Base-by-base conservation (phyloP, 2,113 vertebrate genomes). In the Alouatta palliata region DNA sequence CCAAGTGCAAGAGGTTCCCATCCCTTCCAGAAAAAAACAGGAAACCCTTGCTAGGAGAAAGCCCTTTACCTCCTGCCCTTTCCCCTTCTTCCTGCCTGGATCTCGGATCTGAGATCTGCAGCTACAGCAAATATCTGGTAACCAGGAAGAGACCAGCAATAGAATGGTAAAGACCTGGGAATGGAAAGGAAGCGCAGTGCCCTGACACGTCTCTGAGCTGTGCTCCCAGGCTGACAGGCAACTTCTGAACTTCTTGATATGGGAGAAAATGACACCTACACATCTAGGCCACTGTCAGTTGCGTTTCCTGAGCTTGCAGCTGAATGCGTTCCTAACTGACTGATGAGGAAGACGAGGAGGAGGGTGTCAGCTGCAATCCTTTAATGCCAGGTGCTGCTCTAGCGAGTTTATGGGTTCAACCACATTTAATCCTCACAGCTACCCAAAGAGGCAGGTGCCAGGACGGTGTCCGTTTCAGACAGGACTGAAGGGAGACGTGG, bases 291-390 rank as follows among this genome's bases (percentile, higher is more conserved):
- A 13, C n/a, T 25, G 21, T 25, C 6, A 2, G 2, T 1, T 6
- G 73, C 14, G 14, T 16, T 66, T 45, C 52, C 88, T 7, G 70
- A 37, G 27, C 6, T 7, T 1, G 54, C 4, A 23, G 35, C 3
- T 32, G 54, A 23, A 6, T 1, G 56, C 9, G 4, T 52, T 80
- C 37, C 30, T 73, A 11, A 5, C 5, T 2, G 56, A 43, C 4
- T 6, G 23, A 8, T 0, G 70, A 40, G 5, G 45, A 52, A 6
- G 81, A 6, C 11, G 61, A 10, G 14, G 16, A 45, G 32, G 37
- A 58, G 40, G 32, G 66, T 4, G 19, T 1, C 13, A 9, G 66
- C 16, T 37, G 0, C 11, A 1, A 0, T 8, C 5, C 1, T 0
- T 23, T 23, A 3, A 27, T 9, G 40, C 32, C 30, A 21, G 32